Conservation (phyloP, 2,113 vertebrate genomes). For the Centropus bengalensis region DNA sequence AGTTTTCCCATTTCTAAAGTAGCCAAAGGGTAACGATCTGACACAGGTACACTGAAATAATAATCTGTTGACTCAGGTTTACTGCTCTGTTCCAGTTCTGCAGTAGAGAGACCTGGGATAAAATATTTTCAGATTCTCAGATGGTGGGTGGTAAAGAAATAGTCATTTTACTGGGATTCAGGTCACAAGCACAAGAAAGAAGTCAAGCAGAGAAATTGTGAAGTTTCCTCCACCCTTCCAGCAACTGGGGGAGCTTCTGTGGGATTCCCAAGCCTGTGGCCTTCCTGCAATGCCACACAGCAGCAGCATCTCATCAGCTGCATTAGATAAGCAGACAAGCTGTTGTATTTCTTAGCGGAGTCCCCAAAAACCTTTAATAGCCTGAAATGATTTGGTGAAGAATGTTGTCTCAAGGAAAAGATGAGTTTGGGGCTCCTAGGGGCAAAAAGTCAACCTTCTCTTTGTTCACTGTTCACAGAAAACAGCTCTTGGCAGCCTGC, state of each 20-base stretch:
- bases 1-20: background rate
- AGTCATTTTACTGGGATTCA: background rate
- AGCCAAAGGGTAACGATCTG: background rate
- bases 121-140: background rate
- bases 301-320: background rate
- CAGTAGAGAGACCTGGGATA: background rate
- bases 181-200: background rate
- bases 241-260: background rate
- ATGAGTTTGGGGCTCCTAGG: background rate
- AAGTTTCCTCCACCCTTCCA: background rate
- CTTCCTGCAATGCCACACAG: background rate
- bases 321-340: background rate
- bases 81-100: background rate
- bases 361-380: background rate
- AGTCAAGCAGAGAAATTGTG: background rate
- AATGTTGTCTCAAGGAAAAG: background rate
- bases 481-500: background rate
- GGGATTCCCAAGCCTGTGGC: background rate
- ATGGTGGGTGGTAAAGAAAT: background rate
- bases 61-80: background rate
- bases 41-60: background rate
- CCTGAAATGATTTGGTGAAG: background rate
- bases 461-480: background rate
- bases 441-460: background rate
- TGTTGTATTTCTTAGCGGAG: background rate